Conservation (phyloP, 2,888 invertebrate genomes). For the Drosophila siamana region DNA sequence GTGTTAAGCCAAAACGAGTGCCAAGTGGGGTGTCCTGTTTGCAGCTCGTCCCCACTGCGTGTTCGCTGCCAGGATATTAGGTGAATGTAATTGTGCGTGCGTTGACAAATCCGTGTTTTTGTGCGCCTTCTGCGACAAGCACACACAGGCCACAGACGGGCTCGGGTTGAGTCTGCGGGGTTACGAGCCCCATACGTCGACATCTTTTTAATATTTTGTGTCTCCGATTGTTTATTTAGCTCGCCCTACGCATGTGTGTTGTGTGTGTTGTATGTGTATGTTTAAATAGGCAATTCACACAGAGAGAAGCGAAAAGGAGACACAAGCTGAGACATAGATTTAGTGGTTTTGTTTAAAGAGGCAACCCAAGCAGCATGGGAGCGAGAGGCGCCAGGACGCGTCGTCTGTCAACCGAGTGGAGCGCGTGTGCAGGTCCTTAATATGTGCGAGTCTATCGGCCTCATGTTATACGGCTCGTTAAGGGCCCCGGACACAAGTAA, state of each 20-base stretch:
- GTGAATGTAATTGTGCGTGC: conserved; percentile 79
- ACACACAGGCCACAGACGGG: conserved; percentile 15
- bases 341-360: conserved; percentile 63
- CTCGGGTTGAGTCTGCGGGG: conserved; percentile 38
- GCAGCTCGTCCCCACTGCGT: neutral
- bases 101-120: conserved; percentile 74
- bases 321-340: conserved; percentile 32
- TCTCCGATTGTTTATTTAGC: conserved; percentile 70
- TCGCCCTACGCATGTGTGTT: neutral
- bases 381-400: neutral
- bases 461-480: conserved; percentile 60
- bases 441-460: conserved; percentile 48
- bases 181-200: conserved; percentile 17
- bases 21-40: conserved; percentile 43
- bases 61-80: conserved; percentile 48
- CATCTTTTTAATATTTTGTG: conserved; percentile 74
- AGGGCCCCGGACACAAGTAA: conserved; percentile 55
- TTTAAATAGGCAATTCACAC: conserved; percentile 59
- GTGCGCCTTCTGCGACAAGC: conserved; percentile 62
- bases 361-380: conserved; percentile 18
- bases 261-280: conserved; percentile 24
- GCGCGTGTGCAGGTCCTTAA: conserved; percentile 24
- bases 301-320: conserved; percentile 5
- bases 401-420: conserved; percentile 24
- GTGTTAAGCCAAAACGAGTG: conserved; percentile 54